A percentile compares a stretch with the other conserved stretches of the same genome.
phyloP scores from a whole-genome alignment of 2,113 vertebrate species.

The Microcebus griseorufus region DNA sequence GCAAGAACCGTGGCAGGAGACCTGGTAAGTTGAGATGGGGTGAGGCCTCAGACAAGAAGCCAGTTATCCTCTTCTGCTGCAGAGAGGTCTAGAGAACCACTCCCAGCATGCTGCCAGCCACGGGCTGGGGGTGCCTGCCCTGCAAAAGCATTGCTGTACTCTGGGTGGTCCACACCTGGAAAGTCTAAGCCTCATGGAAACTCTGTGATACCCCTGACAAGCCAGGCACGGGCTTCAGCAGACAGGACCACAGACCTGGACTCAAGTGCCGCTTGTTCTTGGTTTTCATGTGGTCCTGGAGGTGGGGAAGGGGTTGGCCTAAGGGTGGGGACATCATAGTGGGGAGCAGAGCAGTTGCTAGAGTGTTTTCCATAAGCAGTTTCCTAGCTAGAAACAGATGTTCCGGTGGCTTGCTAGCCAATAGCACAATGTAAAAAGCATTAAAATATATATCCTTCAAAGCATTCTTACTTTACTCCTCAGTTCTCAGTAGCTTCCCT shows the following conservation, averaged over 20 bases:
- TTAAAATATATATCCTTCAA: conserved; percentile 76
- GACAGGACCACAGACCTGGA: conserved; percentile 55
- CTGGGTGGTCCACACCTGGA: not conserved
- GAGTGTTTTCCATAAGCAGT: conserved; percentile 86
- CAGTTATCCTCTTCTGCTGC: no score
- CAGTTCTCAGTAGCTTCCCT: conserved; percentile 7
- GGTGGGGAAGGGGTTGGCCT: conserved; percentile 35
- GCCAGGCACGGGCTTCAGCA: rapidly evolving
- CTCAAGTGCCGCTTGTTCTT: not conserved
- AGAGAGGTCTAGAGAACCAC: not conserved
- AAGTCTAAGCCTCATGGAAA: not conserved
- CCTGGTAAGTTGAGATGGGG: no score
- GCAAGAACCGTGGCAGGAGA: not conserved
- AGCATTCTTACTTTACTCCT: conserved; percentile 71
- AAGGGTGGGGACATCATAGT: not conserved
- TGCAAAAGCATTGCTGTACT: not conserved
- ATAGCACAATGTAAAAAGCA: conserved; percentile 79
- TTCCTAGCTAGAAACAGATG: conserved; percentile 90
- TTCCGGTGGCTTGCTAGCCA: conserved; percentile 76
- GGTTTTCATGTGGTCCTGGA: conserved; percentile 45
- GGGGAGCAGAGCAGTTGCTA: conserved; percentile 66
- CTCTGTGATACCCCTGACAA: not conserved
- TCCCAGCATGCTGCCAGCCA: not conserved
- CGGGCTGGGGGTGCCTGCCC: not conserved
- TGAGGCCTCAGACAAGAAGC: no score